Percentiles rank a stretch among this genome's conserved stretches.
phyloP scores from a whole-genome alignment of 2,797 vertebrate species.

The Coranthus polyacanthus region DNA sequence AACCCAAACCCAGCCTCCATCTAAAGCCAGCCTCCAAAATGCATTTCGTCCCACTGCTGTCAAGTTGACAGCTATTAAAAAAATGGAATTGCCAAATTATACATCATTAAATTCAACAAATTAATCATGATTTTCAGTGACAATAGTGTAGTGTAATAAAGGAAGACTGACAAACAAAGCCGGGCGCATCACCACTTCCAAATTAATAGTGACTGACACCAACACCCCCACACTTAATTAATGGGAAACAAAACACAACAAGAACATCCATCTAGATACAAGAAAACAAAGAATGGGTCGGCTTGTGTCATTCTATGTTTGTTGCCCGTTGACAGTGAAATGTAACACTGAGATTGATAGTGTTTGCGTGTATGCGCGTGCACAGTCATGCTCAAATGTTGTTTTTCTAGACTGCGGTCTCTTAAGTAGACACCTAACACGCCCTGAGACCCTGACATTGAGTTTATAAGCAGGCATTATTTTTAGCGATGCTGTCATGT shows the following conservation, averaged over 20 bases:
- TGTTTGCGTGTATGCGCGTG: constrained; percentile 30
- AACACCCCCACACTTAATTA: constrained; percentile 78
- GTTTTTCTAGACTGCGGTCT: constrained; percentile 68
- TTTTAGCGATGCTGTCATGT: constrained; percentile 83
- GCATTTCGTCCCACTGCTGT: constrained; percentile 49
- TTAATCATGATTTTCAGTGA: constrained; percentile 81
- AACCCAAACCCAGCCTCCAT: constrained; percentile 32
- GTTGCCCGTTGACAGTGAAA: constrained; percentile 75
- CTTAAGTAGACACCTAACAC: constrained; percentile 82
- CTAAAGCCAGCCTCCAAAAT: constrained; percentile 47
- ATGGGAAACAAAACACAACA: constrained; percentile 79
- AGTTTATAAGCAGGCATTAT: constrained; percentile 82
- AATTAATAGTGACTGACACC: constrained; percentile 82
- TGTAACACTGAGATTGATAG: constrained; percentile 72
- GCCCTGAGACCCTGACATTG: constrained; percentile 72
- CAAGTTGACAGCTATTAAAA: constrained; percentile 68
- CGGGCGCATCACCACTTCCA: constrained; percentile 67
- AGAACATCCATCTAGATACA: constrained; percentile 77
- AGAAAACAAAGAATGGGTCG: constrained; percentile 73
- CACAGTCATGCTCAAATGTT: constrained; percentile 47
- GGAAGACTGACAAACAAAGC: constrained; percentile 78
- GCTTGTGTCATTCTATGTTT: constrained; percentile 67
- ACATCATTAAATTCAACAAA: constrained; percentile 78
- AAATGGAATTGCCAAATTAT: constrained; percentile 69
- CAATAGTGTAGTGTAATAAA: constrained; percentile 75